Evolutionary conservation across 1,140 invertebrate genomes (phyloP), one percentile per base, ranked within the genome.

Genomic region (Zaprionus davidi): DNA sequence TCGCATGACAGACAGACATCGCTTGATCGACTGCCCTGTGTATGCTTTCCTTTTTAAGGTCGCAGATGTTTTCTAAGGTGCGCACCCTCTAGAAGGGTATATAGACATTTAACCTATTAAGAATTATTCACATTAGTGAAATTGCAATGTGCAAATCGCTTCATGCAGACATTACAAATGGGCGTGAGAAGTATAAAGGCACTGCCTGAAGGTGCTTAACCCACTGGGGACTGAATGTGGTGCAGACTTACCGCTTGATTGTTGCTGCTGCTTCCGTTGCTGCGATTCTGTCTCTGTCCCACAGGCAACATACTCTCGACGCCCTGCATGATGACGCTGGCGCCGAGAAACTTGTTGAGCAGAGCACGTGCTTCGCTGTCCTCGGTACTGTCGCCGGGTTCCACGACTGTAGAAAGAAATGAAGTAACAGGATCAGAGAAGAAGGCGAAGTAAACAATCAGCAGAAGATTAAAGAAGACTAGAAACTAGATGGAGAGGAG

Each of bases 331-430:
- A 96, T 94, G 64, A 96, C 95, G 76, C 96, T 96, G 60, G 96
- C 96, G 49, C 96, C 96, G 26, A 97, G 93, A 92, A 96, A 96
- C 93, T 96, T 96, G 93, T 97, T 97, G 26, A 97, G 94, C 71
- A 97, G 93, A 64, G 95, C 94, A 46, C 95, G 94, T 12, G 96
- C 96, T 90, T 96, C 95, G n/a, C 93, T 91, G 92, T 96, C 96
- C 86, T 96, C 95, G 49, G 76, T 90, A 2, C 92, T 94, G 85
- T 96, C 95, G 7, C 94, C 94, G 38, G 94, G 94, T 69, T 94
- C 93, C 49, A 93, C 93, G 66, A 95, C 95, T 95, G 57, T 5
- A 76, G 71, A 26, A 13, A 79, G 71, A 20, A 53, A 12, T 5
- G 12, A 60, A 31, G 15, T 11, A 3, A 15, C 64, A 31, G 28